These are phyloP conservation scores for Drosophila melanogaster DNA, from an alignment of 1,140 invertebrate species.

Conservation along the genomic window DNA sequence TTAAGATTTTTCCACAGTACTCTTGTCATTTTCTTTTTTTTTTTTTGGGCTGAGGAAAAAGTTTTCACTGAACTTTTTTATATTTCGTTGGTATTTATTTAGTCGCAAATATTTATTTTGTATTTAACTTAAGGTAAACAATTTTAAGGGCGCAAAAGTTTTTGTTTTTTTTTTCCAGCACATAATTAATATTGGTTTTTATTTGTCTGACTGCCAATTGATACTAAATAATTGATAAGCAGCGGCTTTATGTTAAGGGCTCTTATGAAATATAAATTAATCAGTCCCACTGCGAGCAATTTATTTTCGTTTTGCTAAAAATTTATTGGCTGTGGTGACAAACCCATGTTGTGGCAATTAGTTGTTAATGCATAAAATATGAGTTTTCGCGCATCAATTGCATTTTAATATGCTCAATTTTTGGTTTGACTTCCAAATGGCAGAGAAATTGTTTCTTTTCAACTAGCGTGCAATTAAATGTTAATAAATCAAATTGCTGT, in stretches of 20 bases:
- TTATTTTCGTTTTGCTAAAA: conserved; percentile 24
- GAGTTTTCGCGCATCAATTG: conserved; percentile 16
- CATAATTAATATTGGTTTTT: conserved; percentile 48
- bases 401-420: conserved; percentile 21
- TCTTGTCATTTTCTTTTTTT: conserved; percentile 13
- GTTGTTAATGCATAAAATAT: conserved; percentile 35
- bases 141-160: conserved; percentile 16
- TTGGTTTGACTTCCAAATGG: conserved; percentile 7
- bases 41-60: conserved; percentile 36
- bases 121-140: conserved; percentile 62
- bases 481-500: neutral
- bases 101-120: conserved; percentile 55
- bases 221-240: conserved; percentile 28
- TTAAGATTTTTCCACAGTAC: conserved; percentile 45
- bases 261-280: conserved; percentile 4
- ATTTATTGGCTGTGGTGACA: conserved; percentile 23
- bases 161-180: conserved; percentile 8
- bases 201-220: conserved; percentile 16
- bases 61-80: conserved; percentile 36
- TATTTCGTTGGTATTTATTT: conserved; percentile 59
- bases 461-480: neutral
- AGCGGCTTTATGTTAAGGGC: conserved; percentile 3
- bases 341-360: conserved; percentile 36
- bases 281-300: conserved; percentile 5
- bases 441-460: neutral